Conservation (phyloP, 1,140 invertebrate genomes). For the Piezodorus guildinii region DNA sequence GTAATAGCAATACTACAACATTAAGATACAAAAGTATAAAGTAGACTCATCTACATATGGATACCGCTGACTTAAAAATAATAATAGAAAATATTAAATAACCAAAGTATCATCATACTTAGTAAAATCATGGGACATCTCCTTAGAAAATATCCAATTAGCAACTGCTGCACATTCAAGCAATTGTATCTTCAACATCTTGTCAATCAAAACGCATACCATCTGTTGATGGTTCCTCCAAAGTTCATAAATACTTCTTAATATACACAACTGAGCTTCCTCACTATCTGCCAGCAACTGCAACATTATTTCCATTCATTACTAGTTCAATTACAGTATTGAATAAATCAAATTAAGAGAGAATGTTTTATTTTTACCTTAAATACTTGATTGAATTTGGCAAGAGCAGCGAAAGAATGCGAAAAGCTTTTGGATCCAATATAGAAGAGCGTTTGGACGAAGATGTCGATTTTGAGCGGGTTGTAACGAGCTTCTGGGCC, state of each 20-base stretch:
- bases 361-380: slow-evolving; percentile 46
- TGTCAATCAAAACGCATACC: slow-evolving; percentile 91
- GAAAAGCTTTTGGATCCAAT: slow-evolving; percentile 94
- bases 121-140: slow-evolving; percentile 88
- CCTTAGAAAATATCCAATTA: slow-evolving; percentile 97
- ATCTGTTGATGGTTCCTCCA: slow-evolving; percentile 95
- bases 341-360: slow-evolving; percentile 4
- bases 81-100: not conserved
- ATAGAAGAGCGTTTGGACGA: slow-evolving; percentile 87
- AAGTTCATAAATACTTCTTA: slow-evolving; percentile 85
- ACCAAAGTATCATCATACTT: slow-evolving; percentile 43
- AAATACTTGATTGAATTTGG: slow-evolving; percentile 90
- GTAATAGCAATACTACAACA: no score
- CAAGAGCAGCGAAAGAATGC: slow-evolving; percentile 94
- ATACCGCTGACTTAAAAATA: no score
- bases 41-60: no score
- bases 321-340: no score
- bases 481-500: slow-evolving; percentile 55
- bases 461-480: slow-evolving; percentile 90
- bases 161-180: slow-evolving; percentile 93
- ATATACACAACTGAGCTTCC: slow-evolving; percentile 88
- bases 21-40: no score
- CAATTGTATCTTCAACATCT: slow-evolving; percentile 94
- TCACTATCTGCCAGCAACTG: slow-evolving; percentile 80
- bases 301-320: not conserved